Evolutionary conservation across 2,888 invertebrate genomes (phyloP), one percentile per base, ranked within the genome.

Genomic region (Drosophila nr. medialis): DNA sequence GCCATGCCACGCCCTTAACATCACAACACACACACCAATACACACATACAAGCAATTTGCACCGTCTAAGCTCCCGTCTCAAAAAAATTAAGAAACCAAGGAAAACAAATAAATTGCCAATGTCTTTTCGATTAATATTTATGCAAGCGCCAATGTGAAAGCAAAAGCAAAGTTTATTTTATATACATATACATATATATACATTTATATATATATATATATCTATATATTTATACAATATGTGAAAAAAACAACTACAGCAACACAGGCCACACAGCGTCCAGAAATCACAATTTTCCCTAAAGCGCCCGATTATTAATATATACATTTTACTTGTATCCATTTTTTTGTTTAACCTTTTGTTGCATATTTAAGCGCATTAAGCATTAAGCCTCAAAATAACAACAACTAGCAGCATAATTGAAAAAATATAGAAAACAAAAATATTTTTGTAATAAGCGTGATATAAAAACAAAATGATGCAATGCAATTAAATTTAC

Each of bases 141-240:
- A 79, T 72, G 89, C 86, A 86, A 88, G 81, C 81, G 84, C 73
- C 70, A 81, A 83, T 90, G 89, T 88, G 90, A 86, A 89, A 81
- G 72, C 68, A 74, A 89, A 79, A 77, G 75, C 68, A 79, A 82
- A 65, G 56, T 78, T 90, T 90, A 89, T 86, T 86, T 90, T 90
- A 69, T 90, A 86, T 83, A 86, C 67, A 86, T 77, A 77, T 88
- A 80, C 63, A 72, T 64, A 71, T 24, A 69, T 62, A 81, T 73
- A 81, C 49, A 49, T 54, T 18, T 56, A 55, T 61, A 67, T 54
- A 42, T 63, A 67, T 78, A 49, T 64, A 68, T 68, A 68, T 80
- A 77, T 40, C 58, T 29, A 66, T 36, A 74, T 79, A 80, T 75
- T 71, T 71, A 68, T 68, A 85, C 73, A 70, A 76, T 60, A 63